phyloP scores from a whole-genome alignment of 2,888 invertebrate species.

The Unio delphinus region DNA sequence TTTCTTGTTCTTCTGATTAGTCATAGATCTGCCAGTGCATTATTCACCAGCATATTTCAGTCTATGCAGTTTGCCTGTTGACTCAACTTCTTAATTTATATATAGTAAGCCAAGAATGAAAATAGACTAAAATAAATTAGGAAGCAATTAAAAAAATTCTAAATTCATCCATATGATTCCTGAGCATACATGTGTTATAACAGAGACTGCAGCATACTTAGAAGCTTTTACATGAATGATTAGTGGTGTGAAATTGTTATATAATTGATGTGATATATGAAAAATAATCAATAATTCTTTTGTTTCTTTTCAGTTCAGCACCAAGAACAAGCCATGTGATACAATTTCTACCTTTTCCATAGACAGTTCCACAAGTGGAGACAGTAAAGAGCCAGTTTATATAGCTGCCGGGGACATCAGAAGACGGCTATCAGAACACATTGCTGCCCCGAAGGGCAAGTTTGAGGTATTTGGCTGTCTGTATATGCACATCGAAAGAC shows the following conservation, averaged over 20 bases:
- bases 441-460: constrained; percentile 78
- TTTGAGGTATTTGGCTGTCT: constrained; percentile 68
- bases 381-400: constrained; percentile 80
- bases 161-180: no score
- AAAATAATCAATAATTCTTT: neutral
- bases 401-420: constrained; percentile 90
- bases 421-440: constrained; percentile 85
- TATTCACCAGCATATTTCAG: no score
- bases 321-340: constrained; percentile 74
- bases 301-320: constrained; percentile 39
- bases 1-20: no score
- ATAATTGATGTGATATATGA: neutral
- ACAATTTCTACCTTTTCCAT: constrained; percentile 92
- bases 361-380: constrained; percentile 78
- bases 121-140: no score
- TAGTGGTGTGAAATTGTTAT: neutral
- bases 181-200: no score
- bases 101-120: no score
- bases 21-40: no score
- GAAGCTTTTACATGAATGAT: no score
- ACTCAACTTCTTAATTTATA: no score
- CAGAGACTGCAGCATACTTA: no score
- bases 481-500: neutral
- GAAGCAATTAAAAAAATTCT: no score
- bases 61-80: no score